Percentiles rank a stretch among this genome's conserved stretches.
Evolutionary conservation across 2,888 invertebrate species (phyloP).

Genomic region (Latrodectus elegans): DNA sequence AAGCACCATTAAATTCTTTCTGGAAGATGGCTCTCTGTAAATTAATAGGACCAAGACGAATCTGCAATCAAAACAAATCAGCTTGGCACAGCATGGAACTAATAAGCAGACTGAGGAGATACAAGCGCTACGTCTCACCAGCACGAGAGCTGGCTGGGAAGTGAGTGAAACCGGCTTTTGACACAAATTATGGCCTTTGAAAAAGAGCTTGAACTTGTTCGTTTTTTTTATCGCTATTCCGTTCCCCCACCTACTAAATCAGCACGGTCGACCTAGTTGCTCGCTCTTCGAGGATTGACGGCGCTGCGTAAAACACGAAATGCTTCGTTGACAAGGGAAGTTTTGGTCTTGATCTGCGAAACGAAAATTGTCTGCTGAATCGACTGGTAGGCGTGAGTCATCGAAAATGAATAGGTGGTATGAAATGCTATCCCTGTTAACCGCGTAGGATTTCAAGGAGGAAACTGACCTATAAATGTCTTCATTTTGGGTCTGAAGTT

Average conservation of each 20-base stretch:
- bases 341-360: neutral
- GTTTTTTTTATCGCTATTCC: slow-evolving; percentile 25
- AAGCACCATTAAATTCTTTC: neutral
- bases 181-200: slow-evolving; percentile 42
- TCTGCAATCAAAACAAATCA: neutral
- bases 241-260: slow-evolving; percentile 7
- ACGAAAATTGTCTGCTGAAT: neutral
- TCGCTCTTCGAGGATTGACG: slow-evolving; percentile 13
- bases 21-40: neutral
- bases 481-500: neutral
- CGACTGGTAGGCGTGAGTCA: slow-evolving; percentile 9
- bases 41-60: neutral
- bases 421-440: neutral
- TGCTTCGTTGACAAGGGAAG: slow-evolving; percentile 17
- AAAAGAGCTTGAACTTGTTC: slow-evolving; percentile 49
- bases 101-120: neutral
- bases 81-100: neutral
- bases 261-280: slow-evolving; percentile 65
- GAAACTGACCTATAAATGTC: slow-evolving; percentile 1
- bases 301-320: slow-evolving; percentile 17
- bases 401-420: neutral
- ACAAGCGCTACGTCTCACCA: neutral
- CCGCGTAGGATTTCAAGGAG: neutral
- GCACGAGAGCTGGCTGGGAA: slow-evolving; percentile 32
- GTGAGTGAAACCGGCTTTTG: slow-evolving; percentile 45